A percentile compares a stretch with the other conserved stretches of the same genome.
Evolutionary conservation across 2,888 invertebrate genomes (phyloP).

Genomic region (Bedellia somnulentella): DNA sequence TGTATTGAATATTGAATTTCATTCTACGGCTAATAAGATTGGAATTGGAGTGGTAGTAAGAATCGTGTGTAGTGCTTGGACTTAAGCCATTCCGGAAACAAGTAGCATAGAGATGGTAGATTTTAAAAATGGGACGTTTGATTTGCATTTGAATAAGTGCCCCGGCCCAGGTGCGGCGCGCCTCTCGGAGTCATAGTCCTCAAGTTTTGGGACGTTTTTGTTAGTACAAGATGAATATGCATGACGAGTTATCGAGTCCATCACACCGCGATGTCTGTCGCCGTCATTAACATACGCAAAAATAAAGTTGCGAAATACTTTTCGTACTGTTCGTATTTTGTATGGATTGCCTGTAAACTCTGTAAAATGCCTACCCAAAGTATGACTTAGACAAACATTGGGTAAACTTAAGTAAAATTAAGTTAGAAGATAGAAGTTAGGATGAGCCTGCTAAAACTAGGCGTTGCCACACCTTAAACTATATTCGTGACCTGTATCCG

Average conservation of each 20-base stretch:
- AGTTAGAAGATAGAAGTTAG: too few species aligned
- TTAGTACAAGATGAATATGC: conserved; percentile 29
- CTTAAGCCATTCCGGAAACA: conserved; percentile 57
- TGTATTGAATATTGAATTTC: conserved; percentile 14
- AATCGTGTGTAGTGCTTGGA: conserved; percentile 23
- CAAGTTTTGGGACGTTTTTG: conserved; percentile 14
- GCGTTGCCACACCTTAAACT: too few species aligned
- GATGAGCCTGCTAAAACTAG: too few species aligned
- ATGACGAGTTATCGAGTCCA: conserved; percentile 36
- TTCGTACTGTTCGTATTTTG: too few species aligned
- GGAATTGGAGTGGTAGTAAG: not conserved
- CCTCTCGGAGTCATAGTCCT: conserved; percentile 38
- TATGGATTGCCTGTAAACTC: too few species aligned
- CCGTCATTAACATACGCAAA: conserved; percentile 27
- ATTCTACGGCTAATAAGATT: too few species aligned
- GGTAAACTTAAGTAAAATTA: too few species aligned
- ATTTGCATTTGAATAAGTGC: conserved; percentile 63
- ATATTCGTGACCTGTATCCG: too few species aligned
- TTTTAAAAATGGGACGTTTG: conserved; percentile 63
- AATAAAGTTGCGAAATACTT: too few species aligned
- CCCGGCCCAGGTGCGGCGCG: conserved; percentile 55
- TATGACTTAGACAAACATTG: too few species aligned
- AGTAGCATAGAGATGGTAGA: conserved; percentile 56
- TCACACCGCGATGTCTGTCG: conserved; percentile 19
- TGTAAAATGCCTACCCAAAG: too few species aligned